Evolutionary conservation across 2,888 invertebrate genomes (phyloP).

Genomic region (Sphecodes monilicornis): DNA sequence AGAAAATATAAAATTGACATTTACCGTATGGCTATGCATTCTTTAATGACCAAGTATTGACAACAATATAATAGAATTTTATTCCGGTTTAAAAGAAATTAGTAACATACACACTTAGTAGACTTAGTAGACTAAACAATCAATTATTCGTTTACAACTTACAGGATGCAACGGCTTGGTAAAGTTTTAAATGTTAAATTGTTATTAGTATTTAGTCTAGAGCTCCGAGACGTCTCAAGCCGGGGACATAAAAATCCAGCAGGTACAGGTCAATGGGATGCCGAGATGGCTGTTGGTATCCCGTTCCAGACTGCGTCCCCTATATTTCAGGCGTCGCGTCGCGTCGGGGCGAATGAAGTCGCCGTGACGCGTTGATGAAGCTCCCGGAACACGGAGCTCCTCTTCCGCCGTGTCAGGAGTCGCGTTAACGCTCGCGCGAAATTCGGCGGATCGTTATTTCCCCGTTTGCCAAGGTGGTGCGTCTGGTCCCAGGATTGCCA

Average conservation of each 20-base stretch:
- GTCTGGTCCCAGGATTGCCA: slow-evolving; percentile 42
- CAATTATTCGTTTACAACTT: no score
- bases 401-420: slow-evolving; percentile 17
- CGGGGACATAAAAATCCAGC: background rate
- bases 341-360: background rate
- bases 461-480: slow-evolving; percentile 40
- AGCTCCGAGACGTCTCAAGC: background rate
- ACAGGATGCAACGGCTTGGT: no score
- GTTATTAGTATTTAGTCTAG: no score
- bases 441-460: slow-evolving; percentile 53
- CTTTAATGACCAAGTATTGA: no score
- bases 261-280: background rate
- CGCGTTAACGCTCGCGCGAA: slow-evolving; percentile 61
- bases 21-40: no score
- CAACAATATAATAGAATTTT: no score
- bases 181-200: no score
- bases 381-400: background rate
- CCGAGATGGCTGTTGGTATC: background rate
- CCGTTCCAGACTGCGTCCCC: background rate
- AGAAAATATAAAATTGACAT: no score
- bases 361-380: background rate
- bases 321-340: slow-evolving; percentile 8
- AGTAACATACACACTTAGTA: no score
- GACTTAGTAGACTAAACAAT: no score
- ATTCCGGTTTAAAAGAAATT: no score